A percentile compares a stretch with the other conserved stretches of the same genome.
These are phyloP conservation scores for Anolis carolinensis DNA, from an alignment of 2,113 vertebrate species.

Conservation along the genomic window DNA sequence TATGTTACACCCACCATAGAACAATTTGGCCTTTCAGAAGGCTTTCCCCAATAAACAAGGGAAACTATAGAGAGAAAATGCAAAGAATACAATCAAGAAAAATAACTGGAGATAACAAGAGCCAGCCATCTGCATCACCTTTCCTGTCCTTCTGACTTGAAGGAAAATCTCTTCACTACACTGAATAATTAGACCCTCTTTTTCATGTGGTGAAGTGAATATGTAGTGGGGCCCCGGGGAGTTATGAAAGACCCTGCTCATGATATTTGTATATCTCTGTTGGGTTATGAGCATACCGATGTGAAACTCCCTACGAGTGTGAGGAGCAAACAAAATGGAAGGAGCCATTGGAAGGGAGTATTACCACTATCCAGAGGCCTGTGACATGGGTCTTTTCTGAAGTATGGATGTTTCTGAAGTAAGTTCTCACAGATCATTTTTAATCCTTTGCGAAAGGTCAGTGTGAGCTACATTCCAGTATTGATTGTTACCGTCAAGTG, in stretches of 20 bases:
- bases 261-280: not conserved
- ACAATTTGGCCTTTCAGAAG: not conserved
- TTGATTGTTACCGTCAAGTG: constrained; percentile 56
- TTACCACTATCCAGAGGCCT: not conserved
- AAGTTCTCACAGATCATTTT: constrained; percentile 43
- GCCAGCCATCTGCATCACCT: not conserved
- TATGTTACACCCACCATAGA: too few species aligned
- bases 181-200: not conserved
- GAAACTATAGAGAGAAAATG: not conserved
- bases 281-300: too few species aligned
- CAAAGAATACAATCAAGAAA: not conserved
- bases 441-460: constrained; percentile 41
- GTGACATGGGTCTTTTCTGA: constrained; percentile 30
- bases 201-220: not conserved
- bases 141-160: not conserved
- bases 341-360: not conserved
- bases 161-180: not conserved
- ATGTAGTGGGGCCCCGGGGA: not conserved
- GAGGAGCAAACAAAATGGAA: not conserved
- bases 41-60: not conserved
- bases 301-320: not conserved
- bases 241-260: not conserved
- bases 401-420: not conserved
- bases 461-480: constrained; percentile 33
- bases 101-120: not conserved